Evolutionary conservation across 2,888 invertebrate species (phyloP).

Genomic region (Chrysomela aeneicollis): DNA sequence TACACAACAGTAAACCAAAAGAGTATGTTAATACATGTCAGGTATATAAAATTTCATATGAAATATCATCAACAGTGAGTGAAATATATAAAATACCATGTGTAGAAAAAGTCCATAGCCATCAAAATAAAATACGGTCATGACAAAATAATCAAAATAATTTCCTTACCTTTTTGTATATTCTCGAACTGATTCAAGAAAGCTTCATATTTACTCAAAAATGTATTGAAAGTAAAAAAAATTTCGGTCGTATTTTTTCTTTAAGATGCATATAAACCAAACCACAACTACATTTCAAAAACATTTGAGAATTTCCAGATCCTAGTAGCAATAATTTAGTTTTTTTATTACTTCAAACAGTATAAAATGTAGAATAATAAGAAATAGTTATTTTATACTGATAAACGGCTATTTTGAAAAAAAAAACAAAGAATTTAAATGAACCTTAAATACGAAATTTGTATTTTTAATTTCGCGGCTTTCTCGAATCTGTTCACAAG

Average conservation of each 20-base stretch:
- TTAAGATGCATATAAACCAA: too few species aligned
- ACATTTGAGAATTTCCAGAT: too few species aligned
- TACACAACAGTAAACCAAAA: background rate
- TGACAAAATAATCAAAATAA: slow-evolving; percentile 7
- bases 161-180: background rate
- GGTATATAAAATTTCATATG: slow-evolving; percentile 30
- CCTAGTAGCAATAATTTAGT: too few species aligned
- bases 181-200: slow-evolving; percentile 2
- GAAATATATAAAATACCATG: slow-evolving; percentile 18
- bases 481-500: background rate
- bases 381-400: too few species aligned
- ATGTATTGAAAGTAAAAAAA: too few species aligned
- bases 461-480: background rate
- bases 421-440: too few species aligned
- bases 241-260: too few species aligned
- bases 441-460: too few species aligned
- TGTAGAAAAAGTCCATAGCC: slow-evolving; percentile 5
- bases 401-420: too few species aligned
- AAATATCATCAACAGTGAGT: slow-evolving; percentile 12
- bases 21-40: background rate
- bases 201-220: background rate
- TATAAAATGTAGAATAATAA: too few species aligned
- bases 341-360: too few species aligned
- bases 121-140: slow-evolving; percentile 3
- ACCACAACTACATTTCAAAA: too few species aligned